Percentiles rank a stretch among this genome's conserved stretches.
phyloP scores from a whole-genome alignment of 2,888 invertebrate species.

The Lochmaea capreae region DNA sequence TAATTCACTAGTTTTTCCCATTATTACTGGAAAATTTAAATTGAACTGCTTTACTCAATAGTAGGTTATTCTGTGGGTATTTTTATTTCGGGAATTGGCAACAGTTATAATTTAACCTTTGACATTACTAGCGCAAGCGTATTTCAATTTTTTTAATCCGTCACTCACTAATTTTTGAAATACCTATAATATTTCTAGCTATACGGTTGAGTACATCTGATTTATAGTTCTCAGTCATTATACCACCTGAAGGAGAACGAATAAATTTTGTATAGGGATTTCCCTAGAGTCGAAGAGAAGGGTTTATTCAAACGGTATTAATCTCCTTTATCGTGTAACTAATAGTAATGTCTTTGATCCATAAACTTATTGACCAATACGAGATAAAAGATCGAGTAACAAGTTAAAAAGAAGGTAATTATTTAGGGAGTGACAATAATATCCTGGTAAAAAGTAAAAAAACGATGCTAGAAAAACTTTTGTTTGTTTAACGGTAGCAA shows the following conservation, averaged over 20 bases:
- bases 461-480: too few relatives aligned
- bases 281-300: conserved; percentile 22
- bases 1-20: neutral
- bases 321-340: conserved; percentile 29
- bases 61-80: too few relatives aligned
- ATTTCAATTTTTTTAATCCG: too few relatives aligned
- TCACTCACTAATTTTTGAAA: too few relatives aligned
- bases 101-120: too few relatives aligned
- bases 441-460: too few relatives aligned
- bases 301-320: conserved; percentile 30
- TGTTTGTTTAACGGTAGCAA: too few relatives aligned
- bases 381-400: conserved; percentile 10
- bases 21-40: neutral
- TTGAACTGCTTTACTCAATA: too few relatives aligned
- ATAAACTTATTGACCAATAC: conserved; percentile 24
- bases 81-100: too few relatives aligned
- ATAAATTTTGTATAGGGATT: conserved; percentile 32
- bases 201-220: conserved; percentile 24
- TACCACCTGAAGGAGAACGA: conserved; percentile 24
- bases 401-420: neutral
- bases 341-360: conserved; percentile 34
- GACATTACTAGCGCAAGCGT: too few relatives aligned
- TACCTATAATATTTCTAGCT: conserved; percentile 7
- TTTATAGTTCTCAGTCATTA: conserved; percentile 33
- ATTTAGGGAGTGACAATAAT: too few relatives aligned